Conservation (phyloP, 37 sponge, comb jelly and placozoan genomes). For the Spongilla lacustris region DNA sequence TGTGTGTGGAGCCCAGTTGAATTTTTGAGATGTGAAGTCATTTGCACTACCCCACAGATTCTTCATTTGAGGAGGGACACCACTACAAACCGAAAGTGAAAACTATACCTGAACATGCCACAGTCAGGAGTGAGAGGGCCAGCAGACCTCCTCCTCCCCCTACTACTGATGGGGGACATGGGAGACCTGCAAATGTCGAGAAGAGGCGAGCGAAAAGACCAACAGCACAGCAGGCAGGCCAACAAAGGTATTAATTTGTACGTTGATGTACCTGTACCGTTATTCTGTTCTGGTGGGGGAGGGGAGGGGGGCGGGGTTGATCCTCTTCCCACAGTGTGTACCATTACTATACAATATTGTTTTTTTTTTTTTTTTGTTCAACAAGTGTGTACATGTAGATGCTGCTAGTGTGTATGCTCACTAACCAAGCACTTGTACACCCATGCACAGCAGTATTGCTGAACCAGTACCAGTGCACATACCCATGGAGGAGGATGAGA, state of each 20-base stretch:
- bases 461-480: not conserved
- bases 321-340: too few species aligned
- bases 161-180: not conserved
- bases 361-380: too few species aligned
- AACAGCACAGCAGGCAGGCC: not conserved
- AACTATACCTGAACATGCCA: not conserved
- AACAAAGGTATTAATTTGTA: not conserved
- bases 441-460: not conserved
- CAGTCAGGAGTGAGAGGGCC: not conserved
- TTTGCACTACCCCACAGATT: too few species aligned
- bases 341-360: too few species aligned
- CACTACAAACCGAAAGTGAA: constrained; percentile 12
- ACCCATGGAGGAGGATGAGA: not conserved
- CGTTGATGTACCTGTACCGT: not conserved
- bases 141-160: not conserved
- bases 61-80: constrained; percentile 10
- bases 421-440: not conserved
- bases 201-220: not conserved
- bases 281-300: not conserved
- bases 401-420: too few species aligned
- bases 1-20: too few species aligned
- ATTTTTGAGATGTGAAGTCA: too few species aligned
- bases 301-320: not conserved
- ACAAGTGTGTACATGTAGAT: too few species aligned
- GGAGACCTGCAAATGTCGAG: not conserved